Percentiles rank a stretch among this genome's conserved stretches.
Conservation (phyloP, 1,140 invertebrate genomes). For the roundworm (Caenorhabditis elegans) region DNA sequence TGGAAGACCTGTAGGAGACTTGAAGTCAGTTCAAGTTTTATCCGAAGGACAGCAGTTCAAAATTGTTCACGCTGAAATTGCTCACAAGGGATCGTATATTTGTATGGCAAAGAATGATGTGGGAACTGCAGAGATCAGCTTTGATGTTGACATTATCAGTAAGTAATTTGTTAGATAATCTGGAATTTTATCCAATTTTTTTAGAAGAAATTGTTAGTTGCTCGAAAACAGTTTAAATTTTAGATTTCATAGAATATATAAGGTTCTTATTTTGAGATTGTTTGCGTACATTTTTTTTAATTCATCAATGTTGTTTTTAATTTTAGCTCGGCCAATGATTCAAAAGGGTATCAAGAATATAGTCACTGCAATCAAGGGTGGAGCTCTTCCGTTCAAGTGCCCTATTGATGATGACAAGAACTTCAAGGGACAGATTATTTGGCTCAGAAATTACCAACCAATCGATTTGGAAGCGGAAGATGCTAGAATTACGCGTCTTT, state of each 20-base stretch:
- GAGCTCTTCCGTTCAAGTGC: slow-evolving; percentile 47
- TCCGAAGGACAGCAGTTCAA: slow-evolving; percentile 54
- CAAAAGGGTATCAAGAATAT: slow-evolving; percentile 49
- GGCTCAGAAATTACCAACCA: slow-evolving; percentile 39
- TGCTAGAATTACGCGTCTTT: neutral
- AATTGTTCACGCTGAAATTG: slow-evolving; percentile 44
- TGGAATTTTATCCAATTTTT: no score
- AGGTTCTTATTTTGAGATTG: no score
- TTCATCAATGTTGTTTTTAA: no score
- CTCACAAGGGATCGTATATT: slow-evolving; percentile 65
- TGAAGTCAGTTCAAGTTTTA: slow-evolving; percentile 46
- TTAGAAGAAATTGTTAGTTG: no score
- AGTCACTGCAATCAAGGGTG: slow-evolving; percentile 48
- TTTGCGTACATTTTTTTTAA: no score
- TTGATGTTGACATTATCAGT: slow-evolving; percentile 66
- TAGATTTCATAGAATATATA: no score
- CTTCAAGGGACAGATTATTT: slow-evolving; percentile 54
- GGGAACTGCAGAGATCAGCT: slow-evolving; percentile 66
- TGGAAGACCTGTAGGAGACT: slow-evolving; percentile 25
- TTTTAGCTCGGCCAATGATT: slow-evolving; percentile 50
- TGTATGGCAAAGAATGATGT: slow-evolving; percentile 67
- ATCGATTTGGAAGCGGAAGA: slow-evolving; percentile 4
- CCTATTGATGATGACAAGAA: slow-evolving; percentile 50
- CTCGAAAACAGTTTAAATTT: no score
- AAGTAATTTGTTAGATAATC: slow-evolving; percentile 14